Percentiles rank a stretch among this genome's conserved stretches.
Conservation (phyloP, 23 tunicate genomes). For the Phallusia fumigata region DNA sequence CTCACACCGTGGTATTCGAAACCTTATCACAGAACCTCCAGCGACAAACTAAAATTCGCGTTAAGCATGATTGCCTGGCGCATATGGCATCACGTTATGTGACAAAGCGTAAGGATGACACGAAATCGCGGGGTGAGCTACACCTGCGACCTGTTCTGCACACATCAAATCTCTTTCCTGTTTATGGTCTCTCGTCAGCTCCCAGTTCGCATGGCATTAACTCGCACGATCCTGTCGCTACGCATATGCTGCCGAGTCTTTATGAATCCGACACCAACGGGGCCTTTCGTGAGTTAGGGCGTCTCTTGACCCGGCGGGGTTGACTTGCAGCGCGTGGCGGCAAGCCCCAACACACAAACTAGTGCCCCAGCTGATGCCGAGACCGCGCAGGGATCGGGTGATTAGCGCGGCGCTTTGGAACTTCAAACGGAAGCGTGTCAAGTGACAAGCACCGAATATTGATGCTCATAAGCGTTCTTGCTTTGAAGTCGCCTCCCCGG, state of each 20-base stretch:
- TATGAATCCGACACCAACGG: not conserved
- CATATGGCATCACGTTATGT: not conserved
- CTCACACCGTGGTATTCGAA: too few species aligned
- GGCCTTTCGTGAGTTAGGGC: not conserved
- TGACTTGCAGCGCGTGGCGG: not conserved
- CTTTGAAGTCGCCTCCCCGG: not conserved
- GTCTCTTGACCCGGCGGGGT: conserved; percentile 3
- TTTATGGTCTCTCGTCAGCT: not conserved
- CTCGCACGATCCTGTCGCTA: not conserved
- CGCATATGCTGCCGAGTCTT: too few species aligned
- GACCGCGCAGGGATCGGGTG: conserved; percentile 1
- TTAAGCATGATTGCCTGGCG: not conserved
- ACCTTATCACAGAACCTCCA: not conserved
- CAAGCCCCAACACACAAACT: not conserved
- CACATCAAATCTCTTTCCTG: conserved; percentile 7
- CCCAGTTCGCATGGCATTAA: not conserved
- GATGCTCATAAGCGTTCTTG: not conserved
- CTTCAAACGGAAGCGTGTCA: not conserved
- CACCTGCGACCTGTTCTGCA: conserved; percentile 4
- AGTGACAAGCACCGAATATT: not conserved
- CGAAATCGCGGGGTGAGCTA: not conserved
- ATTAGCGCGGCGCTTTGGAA: not conserved
- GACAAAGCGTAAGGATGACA: not conserved
- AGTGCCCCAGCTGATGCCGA: not conserved
- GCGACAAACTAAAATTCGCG: not conserved